These are phyloP conservation scores for Mimas tiliae DNA, from an alignment of 2,888 invertebrate genomes.

Conservation along the genomic window DNA sequence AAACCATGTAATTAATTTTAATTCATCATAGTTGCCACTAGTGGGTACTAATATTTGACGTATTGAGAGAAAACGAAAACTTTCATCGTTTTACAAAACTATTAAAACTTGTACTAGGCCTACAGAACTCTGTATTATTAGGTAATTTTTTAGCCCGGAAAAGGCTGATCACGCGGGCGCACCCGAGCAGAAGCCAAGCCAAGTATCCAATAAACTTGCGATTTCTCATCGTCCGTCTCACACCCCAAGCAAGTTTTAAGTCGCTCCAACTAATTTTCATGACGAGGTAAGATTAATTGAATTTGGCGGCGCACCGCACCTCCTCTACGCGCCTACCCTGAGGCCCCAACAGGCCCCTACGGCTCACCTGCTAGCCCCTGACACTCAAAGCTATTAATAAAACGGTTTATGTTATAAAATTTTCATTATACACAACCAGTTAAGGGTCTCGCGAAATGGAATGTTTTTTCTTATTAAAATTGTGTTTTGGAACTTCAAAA, in stretches of 20 bases:
- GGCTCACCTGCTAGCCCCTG: constrained; percentile 4
- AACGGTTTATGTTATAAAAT: constrained; percentile 29
- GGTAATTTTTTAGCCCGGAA: too few species aligned
- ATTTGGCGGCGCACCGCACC: constrained; percentile 51
- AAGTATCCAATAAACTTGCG: constrained; percentile 14
- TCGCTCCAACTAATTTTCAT: constrained; percentile 66
- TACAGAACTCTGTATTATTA: too few species aligned
- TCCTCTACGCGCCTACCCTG: constrained; percentile 8
- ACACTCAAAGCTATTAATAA: constrained; percentile 28
- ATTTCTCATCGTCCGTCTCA: constrained; percentile 29
- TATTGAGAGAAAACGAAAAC: too few species aligned
- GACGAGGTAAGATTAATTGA: constrained; percentile 71
- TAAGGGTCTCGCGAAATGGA: neutral
- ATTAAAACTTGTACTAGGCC: too few species aligned
- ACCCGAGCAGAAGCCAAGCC: too few species aligned
- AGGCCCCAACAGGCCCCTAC: constrained; percentile 7
- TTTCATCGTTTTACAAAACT: too few species aligned
- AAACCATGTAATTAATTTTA: too few species aligned
- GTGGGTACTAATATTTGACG: too few species aligned
- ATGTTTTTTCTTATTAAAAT: constrained; percentile 1
- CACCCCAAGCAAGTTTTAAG: constrained; percentile 49
- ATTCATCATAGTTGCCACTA: too few species aligned
- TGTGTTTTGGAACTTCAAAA: neutral
- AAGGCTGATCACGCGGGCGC: too few species aligned
- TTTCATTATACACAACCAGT: constrained; percentile 24